Evolutionary conservation across 2,888 invertebrate genomes (phyloP).

Genomic region (Sepiola atlantica): DNA sequence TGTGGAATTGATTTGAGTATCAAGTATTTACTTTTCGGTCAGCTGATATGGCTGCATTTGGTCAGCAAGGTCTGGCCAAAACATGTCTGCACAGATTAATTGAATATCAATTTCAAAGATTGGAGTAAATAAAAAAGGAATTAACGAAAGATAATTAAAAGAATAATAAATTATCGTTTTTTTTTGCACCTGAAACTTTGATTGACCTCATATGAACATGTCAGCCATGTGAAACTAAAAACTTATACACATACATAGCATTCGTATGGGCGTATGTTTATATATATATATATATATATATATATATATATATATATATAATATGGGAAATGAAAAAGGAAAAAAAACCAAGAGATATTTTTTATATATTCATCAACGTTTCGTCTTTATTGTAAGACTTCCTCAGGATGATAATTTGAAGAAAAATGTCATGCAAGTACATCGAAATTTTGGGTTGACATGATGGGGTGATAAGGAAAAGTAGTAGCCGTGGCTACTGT

Average conservation of each 20-base stretch:
- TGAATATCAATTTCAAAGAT: background rate
- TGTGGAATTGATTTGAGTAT: background rate
- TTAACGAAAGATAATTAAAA: background rate
- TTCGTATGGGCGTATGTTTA: background rate
- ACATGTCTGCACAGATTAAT: conserved; percentile 6
- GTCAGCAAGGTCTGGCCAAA: background rate
- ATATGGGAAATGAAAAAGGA: no score
- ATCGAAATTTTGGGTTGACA: no score
- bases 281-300: background rate
- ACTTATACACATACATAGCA: background rate
- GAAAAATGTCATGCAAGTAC: no score
- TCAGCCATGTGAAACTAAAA: background rate
- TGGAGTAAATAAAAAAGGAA: background rate
- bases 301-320: background rate
- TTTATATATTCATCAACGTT: no score
- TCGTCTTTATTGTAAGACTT: no score
- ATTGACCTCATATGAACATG: background rate
- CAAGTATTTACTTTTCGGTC: no score
- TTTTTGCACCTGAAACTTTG: background rate
- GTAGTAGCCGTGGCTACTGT: no score
- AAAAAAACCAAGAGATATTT: no score
- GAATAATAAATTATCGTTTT: no score
- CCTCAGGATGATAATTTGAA: no score
- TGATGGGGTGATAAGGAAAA: no score
- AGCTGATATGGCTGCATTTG: background rate